A percentile compares a stretch with the other conserved stretches of the same genome.
phyloP scores from a whole-genome alignment of 2,888 invertebrate genomes.

The Agonopterix heracliana region DNA sequence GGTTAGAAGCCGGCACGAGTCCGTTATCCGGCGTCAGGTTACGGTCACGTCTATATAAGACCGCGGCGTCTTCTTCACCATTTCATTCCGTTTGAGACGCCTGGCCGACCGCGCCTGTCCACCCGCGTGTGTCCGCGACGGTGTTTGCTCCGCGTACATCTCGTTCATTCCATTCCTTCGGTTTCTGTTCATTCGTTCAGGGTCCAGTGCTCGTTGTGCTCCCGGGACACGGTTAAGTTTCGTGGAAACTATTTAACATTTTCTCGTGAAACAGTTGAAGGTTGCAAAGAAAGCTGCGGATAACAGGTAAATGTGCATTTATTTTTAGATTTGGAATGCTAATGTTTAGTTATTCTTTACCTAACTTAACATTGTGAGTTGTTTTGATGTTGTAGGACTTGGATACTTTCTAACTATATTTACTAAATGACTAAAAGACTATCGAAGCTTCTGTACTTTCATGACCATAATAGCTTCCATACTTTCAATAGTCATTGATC shows the following conservation, averaged over 20 bases:
- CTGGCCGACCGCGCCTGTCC: slow-evolving; percentile 50
- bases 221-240: slow-evolving; percentile 58
- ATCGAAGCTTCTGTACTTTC: no score
- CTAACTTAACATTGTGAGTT: no score
- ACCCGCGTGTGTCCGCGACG: slow-evolving; percentile 29
- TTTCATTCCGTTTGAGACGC: slow-evolving; percentile 74
- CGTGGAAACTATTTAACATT: slow-evolving; percentile 57
- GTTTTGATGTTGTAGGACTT: no score
- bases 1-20: slow-evolving; percentile 41
- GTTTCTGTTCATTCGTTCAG: slow-evolving; percentile 39
- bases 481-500: no score
- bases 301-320: slow-evolving; percentile 15
- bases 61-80: slow-evolving; percentile 72
- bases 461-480: no score
- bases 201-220: slow-evolving; percentile 51
- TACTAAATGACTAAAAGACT: no score
- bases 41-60: slow-evolving; percentile 75
- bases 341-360: no score
- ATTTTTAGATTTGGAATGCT: background rate
- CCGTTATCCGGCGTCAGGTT: slow-evolving; percentile 77
- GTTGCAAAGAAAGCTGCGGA: slow-evolving; percentile 32
- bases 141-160: slow-evolving; percentile 26
- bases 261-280: slow-evolving; percentile 47
- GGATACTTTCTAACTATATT: no score
- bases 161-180: slow-evolving; percentile 31